These are phyloP conservation scores for Drosophila kohkoa DNA, from an alignment of 1,140 invertebrate species.

Conservation along the genomic window DNA sequence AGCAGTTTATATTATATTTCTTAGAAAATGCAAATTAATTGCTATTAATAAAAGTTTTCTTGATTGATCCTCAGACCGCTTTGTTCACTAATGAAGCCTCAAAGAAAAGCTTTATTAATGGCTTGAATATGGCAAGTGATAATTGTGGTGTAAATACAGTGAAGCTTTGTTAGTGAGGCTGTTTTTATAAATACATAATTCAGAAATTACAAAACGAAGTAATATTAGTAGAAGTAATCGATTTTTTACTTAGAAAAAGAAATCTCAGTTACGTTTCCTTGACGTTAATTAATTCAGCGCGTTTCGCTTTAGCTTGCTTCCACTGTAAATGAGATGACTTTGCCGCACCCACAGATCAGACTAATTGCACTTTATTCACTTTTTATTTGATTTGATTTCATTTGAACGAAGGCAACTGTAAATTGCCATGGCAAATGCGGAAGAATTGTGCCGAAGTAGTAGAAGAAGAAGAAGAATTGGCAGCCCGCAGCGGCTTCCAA, in stretches of 20 bases:
- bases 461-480: background rate
- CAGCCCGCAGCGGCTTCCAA: conserved; percentile 27
- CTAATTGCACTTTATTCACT: conserved; percentile 37
- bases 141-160: background rate
- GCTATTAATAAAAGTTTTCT: background rate
- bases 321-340: conserved; percentile 18
- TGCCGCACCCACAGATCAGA: conserved; percentile 30
- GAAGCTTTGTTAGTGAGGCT: too few relatives aligned
- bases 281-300: background rate
- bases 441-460: conserved; percentile 20
- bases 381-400: conserved; percentile 11
- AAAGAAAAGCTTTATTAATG: background rate
- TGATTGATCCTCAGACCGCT: background rate
- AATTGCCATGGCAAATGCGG: conserved; percentile 23
- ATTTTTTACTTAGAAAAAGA: too few relatives aligned
- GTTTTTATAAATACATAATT: too few relatives aligned
- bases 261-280: too few relatives aligned
- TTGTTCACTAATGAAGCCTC: background rate
- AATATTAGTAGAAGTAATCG: background rate
- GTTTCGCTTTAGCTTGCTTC: background rate
- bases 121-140: too few relatives aligned
- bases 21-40: too few relatives aligned
- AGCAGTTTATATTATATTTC: too few relatives aligned
- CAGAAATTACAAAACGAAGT: too few relatives aligned
- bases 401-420: conserved; percentile 11